Conservation (phyloP, 2,888 invertebrate genomes). For the Psylliodes chrysocephalus region DNA sequence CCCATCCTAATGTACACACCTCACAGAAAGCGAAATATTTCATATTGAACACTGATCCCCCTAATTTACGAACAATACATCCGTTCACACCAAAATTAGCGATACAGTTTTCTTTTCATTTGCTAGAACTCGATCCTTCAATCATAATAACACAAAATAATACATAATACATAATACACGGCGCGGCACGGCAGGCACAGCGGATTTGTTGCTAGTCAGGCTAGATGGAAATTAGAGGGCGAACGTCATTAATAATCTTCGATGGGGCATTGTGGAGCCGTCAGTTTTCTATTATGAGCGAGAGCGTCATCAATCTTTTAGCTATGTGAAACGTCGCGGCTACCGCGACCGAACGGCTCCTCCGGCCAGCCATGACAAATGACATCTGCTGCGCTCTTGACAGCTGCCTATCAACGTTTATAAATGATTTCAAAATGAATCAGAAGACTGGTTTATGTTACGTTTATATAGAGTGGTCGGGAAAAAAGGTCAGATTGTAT, state of each 20-base stretch:
- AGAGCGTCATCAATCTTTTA: conserved; percentile 62
- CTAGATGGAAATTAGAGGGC: conserved; percentile 61
- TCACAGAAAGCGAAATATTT: too few species aligned
- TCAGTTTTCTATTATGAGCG: conserved; percentile 64
- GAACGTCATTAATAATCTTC: conserved; percentile 63
- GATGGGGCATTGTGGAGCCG: conserved; percentile 63
- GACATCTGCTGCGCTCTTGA: conserved; percentile 72
- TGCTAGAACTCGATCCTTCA: conserved; percentile 34
- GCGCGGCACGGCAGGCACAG: too few species aligned
- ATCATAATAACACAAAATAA: conserved; percentile 45
- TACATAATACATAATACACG: too few species aligned
- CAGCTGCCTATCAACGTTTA: conserved; percentile 76
- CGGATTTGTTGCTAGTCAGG: conserved; percentile 58
- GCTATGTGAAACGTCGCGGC: conserved; percentile 58
- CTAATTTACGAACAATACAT: conserved; percentile 13
- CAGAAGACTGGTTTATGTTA: conserved; percentile 17
- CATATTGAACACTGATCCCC: too few species aligned
- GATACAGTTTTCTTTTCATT: conserved; percentile 40
- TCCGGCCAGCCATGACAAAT: conserved; percentile 73
- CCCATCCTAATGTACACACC: too few species aligned
- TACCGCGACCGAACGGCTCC: conserved; percentile 69
- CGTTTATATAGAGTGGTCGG: conserved; percentile 1
- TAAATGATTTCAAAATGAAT: conserved; percentile 72
- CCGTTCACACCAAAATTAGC: conserved; percentile 20
- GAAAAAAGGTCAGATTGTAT: too few species aligned